phyloP scores from a whole-genome alignment of 2,113 vertebrate genomes.

The Trachemys scripta region DNA sequence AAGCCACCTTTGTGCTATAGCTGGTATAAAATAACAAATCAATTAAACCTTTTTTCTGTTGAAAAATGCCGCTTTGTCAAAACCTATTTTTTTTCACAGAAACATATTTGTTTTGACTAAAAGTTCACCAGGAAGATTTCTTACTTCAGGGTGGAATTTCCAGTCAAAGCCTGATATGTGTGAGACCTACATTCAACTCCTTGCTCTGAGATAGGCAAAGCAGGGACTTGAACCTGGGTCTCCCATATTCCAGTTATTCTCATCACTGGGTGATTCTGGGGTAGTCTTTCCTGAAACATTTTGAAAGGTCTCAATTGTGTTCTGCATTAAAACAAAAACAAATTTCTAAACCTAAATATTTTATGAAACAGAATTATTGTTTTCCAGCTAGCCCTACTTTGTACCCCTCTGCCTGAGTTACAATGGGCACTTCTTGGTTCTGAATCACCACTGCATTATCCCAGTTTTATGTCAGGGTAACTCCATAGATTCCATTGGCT shows the following conservation, averaged over 20 bases:
- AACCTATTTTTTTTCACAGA: no score
- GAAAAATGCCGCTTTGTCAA: no score
- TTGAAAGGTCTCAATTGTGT: not conserved
- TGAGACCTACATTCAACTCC: no score
- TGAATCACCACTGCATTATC: not conserved
- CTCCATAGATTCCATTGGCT: rapidly evolving
- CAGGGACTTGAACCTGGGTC: not conserved
- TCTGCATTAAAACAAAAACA: not conserved
- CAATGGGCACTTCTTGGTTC: rapidly evolving
- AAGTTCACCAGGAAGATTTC: no score
- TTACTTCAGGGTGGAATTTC: no score
- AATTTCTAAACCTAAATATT: not conserved
- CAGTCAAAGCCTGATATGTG: no score
- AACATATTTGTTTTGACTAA: no score
- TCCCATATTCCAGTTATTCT: not conserved
- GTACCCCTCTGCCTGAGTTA: not conserved
- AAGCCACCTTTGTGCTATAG: not conserved
- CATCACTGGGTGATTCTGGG: not conserved
- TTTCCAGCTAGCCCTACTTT: not conserved
- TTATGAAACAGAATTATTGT: not conserved
- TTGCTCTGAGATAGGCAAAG: no score
- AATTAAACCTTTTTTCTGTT: no score
- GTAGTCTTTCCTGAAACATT: not conserved
- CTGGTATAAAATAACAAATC: no score
- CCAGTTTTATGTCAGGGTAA: not conserved